phyloP scores from a whole-genome alignment of 1,140 invertebrate genomes.

The Danaus melanippus region DNA sequence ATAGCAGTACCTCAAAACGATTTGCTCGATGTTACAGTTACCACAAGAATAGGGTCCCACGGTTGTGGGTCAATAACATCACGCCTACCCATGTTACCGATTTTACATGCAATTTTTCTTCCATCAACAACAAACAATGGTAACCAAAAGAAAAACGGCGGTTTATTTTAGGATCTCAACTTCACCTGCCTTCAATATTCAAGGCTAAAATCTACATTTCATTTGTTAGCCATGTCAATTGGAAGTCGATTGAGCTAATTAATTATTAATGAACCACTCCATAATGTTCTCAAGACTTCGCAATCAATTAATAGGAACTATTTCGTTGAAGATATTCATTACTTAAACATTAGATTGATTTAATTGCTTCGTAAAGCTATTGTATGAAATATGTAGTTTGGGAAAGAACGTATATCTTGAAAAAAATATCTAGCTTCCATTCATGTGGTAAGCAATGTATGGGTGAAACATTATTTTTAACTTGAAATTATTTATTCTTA shows the following conservation, averaged over 20 bases:
- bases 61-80: conserved; percentile 40
- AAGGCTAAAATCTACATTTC: conserved; percentile 11
- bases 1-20: conserved; percentile 31
- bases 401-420: too few relatives aligned
- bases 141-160: conserved; percentile 17
- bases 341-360: too few relatives aligned
- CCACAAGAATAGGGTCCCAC: conserved; percentile 51
- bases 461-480: too few relatives aligned
- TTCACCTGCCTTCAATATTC: conserved; percentile 21
- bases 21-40: conserved; percentile 47
- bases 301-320: too few relatives aligned
- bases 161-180: conserved; percentile 30
- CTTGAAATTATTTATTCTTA: conserved; percentile 6
- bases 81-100: conserved; percentile 35
- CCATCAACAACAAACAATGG: conserved; percentile 16
- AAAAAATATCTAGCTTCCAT: too few relatives aligned
- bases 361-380: too few relatives aligned
- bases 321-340: too few relatives aligned
- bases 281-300: too few relatives aligned
- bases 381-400: too few relatives aligned
- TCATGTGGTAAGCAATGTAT: too few relatives aligned
- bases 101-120: conserved; percentile 35
- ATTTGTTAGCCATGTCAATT: conserved; percentile 7
- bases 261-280: too few relatives aligned
- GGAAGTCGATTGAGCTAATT: neutral